Base-by-base conservation (phyloP, 2,888 invertebrate species). In the Siphlonurus alternatus region DNA sequence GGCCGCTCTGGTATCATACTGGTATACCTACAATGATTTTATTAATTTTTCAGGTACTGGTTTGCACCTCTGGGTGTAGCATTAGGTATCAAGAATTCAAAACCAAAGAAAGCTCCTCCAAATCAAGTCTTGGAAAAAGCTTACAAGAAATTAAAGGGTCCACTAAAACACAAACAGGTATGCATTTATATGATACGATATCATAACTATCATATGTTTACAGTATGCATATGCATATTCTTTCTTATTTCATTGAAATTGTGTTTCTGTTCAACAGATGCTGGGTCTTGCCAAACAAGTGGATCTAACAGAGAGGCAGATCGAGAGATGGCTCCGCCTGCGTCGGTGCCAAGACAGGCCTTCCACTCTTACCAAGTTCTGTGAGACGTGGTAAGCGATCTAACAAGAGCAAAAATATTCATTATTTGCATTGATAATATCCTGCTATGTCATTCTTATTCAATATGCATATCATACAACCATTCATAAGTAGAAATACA, bases 291-390 rank as follows among this genome's bases (percentile, higher is more conserved):
- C 89, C 15, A 93, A 93, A 74, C 89, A 90, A 74, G 75, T 89
- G 70, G 92, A 93, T 75, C 82, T 88, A 83, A 81, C 84, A 22
- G 89, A 89, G 74, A 81, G 94, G 64, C 90, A 93, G 76, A 87
- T 95, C 66, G 92, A 95, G 74, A 80, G 94, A 70, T 96, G 95
- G 95, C 83, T 94, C 78, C 82, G 95, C 69, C 79, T 88, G 65
- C 81, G 94, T 64, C 82, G 87, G 68, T 85, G 87, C 63, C 89
- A 91, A 76, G 91, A 91, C 72, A 92, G 88, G 74, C 93, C 94
- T 1, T 90, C 92, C 23, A 90, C 88, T 2, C 80, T 95, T 70
- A 85, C 87, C 61, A 94, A 95, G 76, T 96, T 96, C 78, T 88
- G 89, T 73, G 95, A 96, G 78, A 92, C 89, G 73, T 83, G 88